Percentiles rank a stretch among this genome's conserved stretches.
phyloP scores from a whole-genome alignment of 23 tunicate genomes.

The Ciona savignyi region DNA sequence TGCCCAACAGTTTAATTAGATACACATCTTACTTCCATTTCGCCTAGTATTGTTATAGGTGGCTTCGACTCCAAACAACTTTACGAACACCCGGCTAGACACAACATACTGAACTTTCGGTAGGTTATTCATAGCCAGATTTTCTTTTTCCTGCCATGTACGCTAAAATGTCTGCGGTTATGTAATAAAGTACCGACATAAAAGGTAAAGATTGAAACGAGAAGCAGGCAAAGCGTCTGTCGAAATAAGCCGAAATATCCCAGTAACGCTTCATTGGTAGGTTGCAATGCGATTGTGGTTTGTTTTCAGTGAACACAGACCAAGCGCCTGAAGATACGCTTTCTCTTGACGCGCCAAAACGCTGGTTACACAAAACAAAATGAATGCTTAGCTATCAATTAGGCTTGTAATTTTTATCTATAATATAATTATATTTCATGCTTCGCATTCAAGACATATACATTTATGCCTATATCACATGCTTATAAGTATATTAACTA shows the following conservation, averaged over 20 bases:
- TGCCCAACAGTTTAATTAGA: no score
- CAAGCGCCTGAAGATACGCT: background rate
- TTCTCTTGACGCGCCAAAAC: background rate
- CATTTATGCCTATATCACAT: no score
- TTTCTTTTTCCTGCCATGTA: background rate
- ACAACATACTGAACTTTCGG: no score
- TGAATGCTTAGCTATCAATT: background rate
- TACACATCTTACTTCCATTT: no score
- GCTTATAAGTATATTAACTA: no score
- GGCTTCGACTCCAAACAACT: no score
- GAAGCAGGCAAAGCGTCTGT: background rate
- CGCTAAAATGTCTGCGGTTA: background rate
- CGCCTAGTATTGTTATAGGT: no score
- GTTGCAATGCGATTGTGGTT: background rate
- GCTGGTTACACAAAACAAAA: background rate
- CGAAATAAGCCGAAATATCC: background rate
- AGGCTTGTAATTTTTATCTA: background rate
- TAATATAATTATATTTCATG: no score
- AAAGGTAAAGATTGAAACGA: background rate
- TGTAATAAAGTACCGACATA: background rate
- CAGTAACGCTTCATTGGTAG: background rate
- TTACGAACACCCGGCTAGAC: no score
- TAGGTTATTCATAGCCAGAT: background rate
- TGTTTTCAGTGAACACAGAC: background rate
- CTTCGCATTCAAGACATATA: no score